Conservation (phyloP, 2,888 invertebrate genomes). For the Conistra vaccinii region DNA sequence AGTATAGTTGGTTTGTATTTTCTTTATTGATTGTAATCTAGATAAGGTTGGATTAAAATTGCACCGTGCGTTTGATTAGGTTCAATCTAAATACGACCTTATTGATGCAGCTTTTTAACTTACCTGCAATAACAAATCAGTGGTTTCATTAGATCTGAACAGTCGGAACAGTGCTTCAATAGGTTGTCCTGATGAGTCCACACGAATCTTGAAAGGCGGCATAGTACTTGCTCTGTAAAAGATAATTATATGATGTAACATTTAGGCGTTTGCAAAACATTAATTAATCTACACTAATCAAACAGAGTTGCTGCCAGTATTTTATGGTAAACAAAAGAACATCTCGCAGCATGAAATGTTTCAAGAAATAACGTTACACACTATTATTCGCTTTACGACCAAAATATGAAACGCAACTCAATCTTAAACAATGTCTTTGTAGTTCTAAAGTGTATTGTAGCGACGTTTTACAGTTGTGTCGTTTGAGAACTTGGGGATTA, state of each 20-base stretch:
- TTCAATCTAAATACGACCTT: too few relatives aligned
- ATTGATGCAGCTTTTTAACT: background rate
- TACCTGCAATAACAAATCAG: constrained; percentile 95
- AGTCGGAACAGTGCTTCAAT: constrained; percentile 93
- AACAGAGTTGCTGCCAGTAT: too few relatives aligned
- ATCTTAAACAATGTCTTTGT: too few relatives aligned
- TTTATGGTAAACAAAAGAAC: too few relatives aligned
- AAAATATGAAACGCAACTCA: too few relatives aligned
- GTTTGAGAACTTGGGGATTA: background rate
- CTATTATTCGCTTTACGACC: too few relatives aligned
- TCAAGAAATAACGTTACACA: too few relatives aligned
- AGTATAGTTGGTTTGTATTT: background rate
- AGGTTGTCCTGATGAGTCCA: constrained; percentile 79
- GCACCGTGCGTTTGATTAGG: background rate
- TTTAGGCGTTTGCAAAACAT: too few relatives aligned
- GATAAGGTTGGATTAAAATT: background rate
- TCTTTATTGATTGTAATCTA: background rate
- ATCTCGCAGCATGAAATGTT: too few relatives aligned
- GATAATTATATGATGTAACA: background rate
- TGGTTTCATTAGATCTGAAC: constrained; percentile 94
- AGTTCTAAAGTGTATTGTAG: background rate
- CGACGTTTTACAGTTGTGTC: background rate
- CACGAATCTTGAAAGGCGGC: constrained; percentile 76
- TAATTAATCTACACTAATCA: too few relatives aligned
- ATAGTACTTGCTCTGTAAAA: constrained; percentile 74